A percentile compares a stretch with the other conserved stretches of the same genome.
Evolutionary conservation across 2,113 vertebrate species (phyloP).

Genomic region (Cranoglanis bouderius): DNA sequence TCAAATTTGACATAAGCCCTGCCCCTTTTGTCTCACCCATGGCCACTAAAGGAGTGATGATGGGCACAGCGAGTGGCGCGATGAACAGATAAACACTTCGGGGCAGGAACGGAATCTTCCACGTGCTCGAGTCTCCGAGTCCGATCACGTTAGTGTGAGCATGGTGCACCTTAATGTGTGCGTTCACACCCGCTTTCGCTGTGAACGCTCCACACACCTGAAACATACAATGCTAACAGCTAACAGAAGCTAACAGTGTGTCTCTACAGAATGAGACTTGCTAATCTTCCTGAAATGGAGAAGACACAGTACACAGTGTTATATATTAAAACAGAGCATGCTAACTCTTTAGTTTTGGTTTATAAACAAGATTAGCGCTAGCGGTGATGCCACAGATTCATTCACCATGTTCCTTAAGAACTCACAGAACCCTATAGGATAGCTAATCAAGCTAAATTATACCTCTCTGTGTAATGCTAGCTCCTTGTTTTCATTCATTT

Average conservation of each 20-base stretch:
- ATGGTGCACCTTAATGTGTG: slow-evolving; percentile 88
- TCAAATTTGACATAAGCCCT: background rate
- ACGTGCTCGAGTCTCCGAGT: slow-evolving; percentile 90
- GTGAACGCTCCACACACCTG: slow-evolving; percentile 89
- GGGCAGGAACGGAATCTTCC: slow-evolving; percentile 84
- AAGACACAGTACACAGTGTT: background rate
- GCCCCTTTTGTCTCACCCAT: slow-evolving; percentile 69
- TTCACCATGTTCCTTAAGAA: background rate
- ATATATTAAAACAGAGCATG: background rate
- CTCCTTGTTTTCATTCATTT: background rate
- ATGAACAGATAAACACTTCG: slow-evolving; percentile 86
- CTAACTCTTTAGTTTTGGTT: background rate
- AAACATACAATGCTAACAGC: slow-evolving; percentile 24
- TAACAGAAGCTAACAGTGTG: background rate
- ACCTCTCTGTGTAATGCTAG: background rate
- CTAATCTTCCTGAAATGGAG: background rate
- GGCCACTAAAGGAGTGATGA: slow-evolving; percentile 85
- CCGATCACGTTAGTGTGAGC: slow-evolving; percentile 89
- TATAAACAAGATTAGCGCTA: background rate
- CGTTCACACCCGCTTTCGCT: slow-evolving; percentile 70
- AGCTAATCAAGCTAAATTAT: background rate
- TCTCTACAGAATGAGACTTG: background rate
- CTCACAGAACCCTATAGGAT: background rate
- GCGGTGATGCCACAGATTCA: background rate
- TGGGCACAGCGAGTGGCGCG: slow-evolving; percentile 78